These are phyloP conservation scores for Helleia helle DNA, from an alignment of 2,888 invertebrate genomes.

Conservation along the genomic window DNA sequence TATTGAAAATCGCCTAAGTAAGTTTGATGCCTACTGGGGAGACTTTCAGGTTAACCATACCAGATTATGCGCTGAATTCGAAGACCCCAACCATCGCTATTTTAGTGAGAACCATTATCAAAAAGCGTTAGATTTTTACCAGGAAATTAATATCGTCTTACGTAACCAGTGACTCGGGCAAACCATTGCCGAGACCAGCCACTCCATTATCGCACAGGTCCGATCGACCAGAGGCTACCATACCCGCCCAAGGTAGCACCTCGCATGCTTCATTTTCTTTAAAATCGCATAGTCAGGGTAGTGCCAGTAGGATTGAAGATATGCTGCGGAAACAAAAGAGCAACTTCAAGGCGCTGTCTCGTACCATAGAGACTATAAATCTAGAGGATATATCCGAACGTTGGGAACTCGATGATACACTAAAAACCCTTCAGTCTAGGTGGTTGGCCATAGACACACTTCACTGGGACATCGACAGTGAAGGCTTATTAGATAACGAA, in stretches of 20 bases:
- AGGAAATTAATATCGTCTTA: not conserved
- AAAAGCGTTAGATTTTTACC: not conserved
- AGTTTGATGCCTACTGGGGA: not conserved
- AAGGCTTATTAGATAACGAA: not conserved
- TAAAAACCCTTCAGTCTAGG: not conserved
- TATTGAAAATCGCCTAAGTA: not conserved
- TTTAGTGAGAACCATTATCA: slow-evolving; percentile 8
- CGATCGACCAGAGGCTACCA: not conserved
- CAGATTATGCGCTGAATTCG: slow-evolving; percentile 1
- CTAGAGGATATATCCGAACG: not conserved
- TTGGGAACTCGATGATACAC: slow-evolving; percentile 1
- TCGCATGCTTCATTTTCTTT: not conserved
- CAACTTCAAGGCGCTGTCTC: slow-evolving; percentile 4
- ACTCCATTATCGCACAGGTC: not conserved
- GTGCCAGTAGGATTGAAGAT: slow-evolving; percentile 7
- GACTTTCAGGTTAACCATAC: slow-evolving; percentile 4
- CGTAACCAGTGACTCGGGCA: not conserved
- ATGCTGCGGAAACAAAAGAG: slow-evolving; percentile 2
- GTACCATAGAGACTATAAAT: not conserved
- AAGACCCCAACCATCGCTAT: slow-evolving; percentile 4
- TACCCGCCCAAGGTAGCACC: not conserved
- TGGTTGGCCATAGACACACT: slow-evolving; percentile 5
- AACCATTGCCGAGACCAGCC: slow-evolving; percentile 1
- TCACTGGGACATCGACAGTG: slow-evolving; percentile 8
- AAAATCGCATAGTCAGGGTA: not conserved